These are phyloP conservation scores for Tokudaia muenninki DNA, from an alignment of 2,797 vertebrate species.

Conservation along the genomic window DNA sequence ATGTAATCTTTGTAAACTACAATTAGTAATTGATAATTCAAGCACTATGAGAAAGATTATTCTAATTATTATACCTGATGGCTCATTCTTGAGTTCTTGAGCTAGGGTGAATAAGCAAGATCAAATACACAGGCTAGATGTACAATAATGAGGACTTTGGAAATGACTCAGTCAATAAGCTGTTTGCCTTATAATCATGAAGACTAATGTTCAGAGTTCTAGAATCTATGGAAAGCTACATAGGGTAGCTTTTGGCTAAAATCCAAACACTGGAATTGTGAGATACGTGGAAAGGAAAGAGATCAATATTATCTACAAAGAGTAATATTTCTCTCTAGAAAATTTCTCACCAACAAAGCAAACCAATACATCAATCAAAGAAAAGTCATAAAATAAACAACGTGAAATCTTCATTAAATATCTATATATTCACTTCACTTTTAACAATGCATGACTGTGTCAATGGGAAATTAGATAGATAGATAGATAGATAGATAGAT, in stretches of 20 bases:
- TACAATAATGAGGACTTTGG: neutral
- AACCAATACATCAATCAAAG: neutral
- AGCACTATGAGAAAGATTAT: neutral
- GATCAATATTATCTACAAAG: neutral
- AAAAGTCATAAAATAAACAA: neutral
- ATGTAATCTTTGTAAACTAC: neutral
- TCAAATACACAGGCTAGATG: neutral
- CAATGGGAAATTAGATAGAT: neutral
- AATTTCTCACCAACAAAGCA: neutral
- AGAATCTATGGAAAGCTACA: neutral
- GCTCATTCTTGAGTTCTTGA: neutral
- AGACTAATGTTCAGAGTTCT: neutral
- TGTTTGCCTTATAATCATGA: neutral
- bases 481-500: neutral
- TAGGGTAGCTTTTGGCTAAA: neutral
- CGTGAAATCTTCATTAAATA: neutral
- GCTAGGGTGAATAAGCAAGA: accelerated
- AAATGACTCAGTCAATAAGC: neutral
- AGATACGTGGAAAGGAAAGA: neutral
- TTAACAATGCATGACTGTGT: too few relatives aligned
- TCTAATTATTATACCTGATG: neutral
- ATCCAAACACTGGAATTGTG: neutral
- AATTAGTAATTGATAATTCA: neutral
- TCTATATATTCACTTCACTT: neutral
- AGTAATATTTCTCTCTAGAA: neutral